Base-by-base conservation (phyloP, 2,797 vertebrate genomes). In the Leucoraja ocellata region DNA sequence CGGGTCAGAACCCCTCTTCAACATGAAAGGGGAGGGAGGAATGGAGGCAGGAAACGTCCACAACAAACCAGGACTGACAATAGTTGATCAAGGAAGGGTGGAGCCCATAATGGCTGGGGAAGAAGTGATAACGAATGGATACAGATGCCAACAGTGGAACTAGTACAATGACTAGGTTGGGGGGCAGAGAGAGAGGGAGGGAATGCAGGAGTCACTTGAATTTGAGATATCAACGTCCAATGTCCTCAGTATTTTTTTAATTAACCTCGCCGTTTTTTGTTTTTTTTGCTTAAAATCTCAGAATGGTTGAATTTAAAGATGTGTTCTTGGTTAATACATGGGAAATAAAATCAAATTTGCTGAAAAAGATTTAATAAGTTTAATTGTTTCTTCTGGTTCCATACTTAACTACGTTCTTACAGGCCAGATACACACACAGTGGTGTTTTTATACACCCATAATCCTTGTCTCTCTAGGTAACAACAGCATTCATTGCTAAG, bases 361-460 rank as follows among this genome's bases (percentile, higher is more conserved):
- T 68, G 84, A 16, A 88, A 88, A 2, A 68, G 13, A 6, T 32
- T 6, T 14, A 32, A 68, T 63, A 25, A 63, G 63, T 16, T 0
- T 21, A 88, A 63, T 68, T 88, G n/a, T 65, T 68, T 36, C 65
- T 88, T 88, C 61, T 88, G 65, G n/a, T 88, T 65, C 32, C n/a
- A 32, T 65, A 86, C 28, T 86, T 86, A 32, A 86, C 65, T 84
- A 18, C 83, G 32, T 8, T 65, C 58, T 13, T 18, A 65, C 3
- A 32, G 83, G 58, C 10, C n/a, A 25, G 9, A 13, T 1, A 6
- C 61, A 86, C 14, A 65, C 14, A 32, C 4, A 32, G n/a, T 32
- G 25, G 46, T 13, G 13, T 21, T 32, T 68, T 68, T 88, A 86
- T 63, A 46, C 18, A 36, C 36, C 18, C 16, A 36, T 36, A 28